Base-by-base conservation (phyloP, 1,140 invertebrate genomes). In the Tribolium madens region DNA sequence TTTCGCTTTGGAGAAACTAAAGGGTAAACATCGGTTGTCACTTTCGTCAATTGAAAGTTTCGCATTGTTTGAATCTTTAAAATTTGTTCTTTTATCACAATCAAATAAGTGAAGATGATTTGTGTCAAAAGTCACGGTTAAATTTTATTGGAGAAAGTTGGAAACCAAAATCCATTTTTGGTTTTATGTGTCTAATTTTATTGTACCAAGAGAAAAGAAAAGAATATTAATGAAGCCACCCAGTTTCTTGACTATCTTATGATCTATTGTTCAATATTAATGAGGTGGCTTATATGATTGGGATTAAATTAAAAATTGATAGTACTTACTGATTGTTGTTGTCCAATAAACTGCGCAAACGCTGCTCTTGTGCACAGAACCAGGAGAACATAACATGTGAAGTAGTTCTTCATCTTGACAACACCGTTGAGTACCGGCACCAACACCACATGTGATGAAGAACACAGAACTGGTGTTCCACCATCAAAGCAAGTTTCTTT, bases 281-380 rank as follows among this genome's bases (percentile, higher is more conserved):
- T 26, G 21, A 26, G 21, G 3, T 26, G 21, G 21, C 21, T n/a
- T n/a, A n/a, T n/a, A n/a, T n/a, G 21, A 26, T 26, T 26, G 21
- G 21, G 21, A 26, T 26, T 0, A 26, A 26, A 26, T 26, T 5
- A 5, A 5, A 26, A 26, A 0, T 26, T 26, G 21, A 26, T 42
- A 13, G 15, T 18, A 70, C 78, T 79, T 53, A 79, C 78, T 33
- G 71, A 17, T 60, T 79, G 78, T 72, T 79, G 78, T 72, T 73
- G 78, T 77, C 79, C 79, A 48, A 75, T 73, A 77, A 81, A 79
- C 75, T 81, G 79, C 75, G 77, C 79, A 77, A 77, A 26, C 70
- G 75, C 78, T 72, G 69, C 53, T 9, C 69, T 64, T 47, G 73
- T 52, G 75, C 79, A 75, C 52, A 81, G 33, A 26, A 81, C 57